Base-by-base conservation (phyloP, 2,888 invertebrate genomes). In the Phania funesta region DNA sequence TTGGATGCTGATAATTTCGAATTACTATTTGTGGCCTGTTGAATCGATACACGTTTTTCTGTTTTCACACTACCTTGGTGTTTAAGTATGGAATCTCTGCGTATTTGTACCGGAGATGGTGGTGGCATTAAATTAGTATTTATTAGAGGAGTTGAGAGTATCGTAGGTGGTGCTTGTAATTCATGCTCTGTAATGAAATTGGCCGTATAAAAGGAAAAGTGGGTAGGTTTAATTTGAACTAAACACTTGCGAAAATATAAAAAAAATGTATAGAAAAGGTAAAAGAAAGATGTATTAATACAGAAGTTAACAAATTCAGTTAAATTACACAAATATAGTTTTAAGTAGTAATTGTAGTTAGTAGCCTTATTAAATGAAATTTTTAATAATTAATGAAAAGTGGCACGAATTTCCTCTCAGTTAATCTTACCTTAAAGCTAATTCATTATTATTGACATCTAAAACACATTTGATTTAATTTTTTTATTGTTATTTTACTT, bases 1-100 rank as follows among this genome's bases (percentile, higher is more conserved):
- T 90, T 89, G 18, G 89, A 78, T 52, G 88, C 29, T 29, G 62
- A 84, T 65, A 84, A 46, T 50, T 68, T 58, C 35, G 58, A 35
- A 32, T 48, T 38, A 29, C 20, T 29, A 24, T 65, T 77, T 38
- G 67, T 46, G 26, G 80, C 80, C 48, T 85, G 85, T 84, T 90
- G 90, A 76, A 91, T 91, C 70, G 91, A 91, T 67, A 91, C 91
- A 35, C 91, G 87, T 80, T 91, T 91, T 70, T 91, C 91, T 9
- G 87, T 86, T 84, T 89, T 90, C 6, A 88, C 85, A 80, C 88
- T 87, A 46, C 89, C 89, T 79, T 89, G 88, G 32, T 90, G 91
- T 80, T 91, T 91, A 13, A 91, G 84, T 81, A 91, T 91, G 6
- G 91, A 91, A 84, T 91, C 91, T 50, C 90, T 86, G 7, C 90